Evolutionary conservation across 2,888 invertebrate genomes (phyloP), one percentile per base, ranked within the genome.

Genomic region (Fragum whitleyi): DNA sequence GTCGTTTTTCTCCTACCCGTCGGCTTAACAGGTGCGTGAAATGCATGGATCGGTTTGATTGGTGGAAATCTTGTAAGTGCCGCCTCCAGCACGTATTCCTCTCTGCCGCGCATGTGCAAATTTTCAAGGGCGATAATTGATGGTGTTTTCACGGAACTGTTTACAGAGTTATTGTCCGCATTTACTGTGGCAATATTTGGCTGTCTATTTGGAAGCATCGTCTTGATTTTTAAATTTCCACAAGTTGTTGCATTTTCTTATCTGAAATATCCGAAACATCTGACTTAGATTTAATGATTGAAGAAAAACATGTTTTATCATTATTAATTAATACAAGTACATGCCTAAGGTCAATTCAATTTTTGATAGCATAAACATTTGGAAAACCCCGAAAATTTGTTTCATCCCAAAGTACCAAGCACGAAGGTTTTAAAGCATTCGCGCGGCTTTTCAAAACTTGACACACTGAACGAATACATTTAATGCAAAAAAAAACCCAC

Each of bases 41-140:
- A 79, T 1, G 79, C 74, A 19, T 74, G 39, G 39, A 71, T 77
- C 36, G 77, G 19, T 55, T 51, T 72, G 57, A 59, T 53, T 42
- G 51, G 72, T 28, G 32, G 28, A 39, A 2, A 29, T 53, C 23
- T 70, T n/a, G 21, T 47, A 19, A 26, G 21, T 16, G 16, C 51
- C 53, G 69, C 57, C 29, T 53, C 75, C 14, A 81, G 71, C 1
- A 62, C 42, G 51, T 68, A 83, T 21, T 73, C 28, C 16, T 74
- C 55, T 2, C 42, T n/a, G 0, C 67, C 67, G 42, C 71, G 21
- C 68, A 79, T 69, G n/a, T 57, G 71, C 21, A 85, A 68, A 36
- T 85, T 85, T 70, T 81, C 77, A 6, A 85, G 67, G 55, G 55
- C 79, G 36, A 85, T 55, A 36, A 85, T 85, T 16, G 85, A 85